phyloP scores from a whole-genome alignment of 2,888 invertebrate species.

The Heliconius cydno region DNA sequence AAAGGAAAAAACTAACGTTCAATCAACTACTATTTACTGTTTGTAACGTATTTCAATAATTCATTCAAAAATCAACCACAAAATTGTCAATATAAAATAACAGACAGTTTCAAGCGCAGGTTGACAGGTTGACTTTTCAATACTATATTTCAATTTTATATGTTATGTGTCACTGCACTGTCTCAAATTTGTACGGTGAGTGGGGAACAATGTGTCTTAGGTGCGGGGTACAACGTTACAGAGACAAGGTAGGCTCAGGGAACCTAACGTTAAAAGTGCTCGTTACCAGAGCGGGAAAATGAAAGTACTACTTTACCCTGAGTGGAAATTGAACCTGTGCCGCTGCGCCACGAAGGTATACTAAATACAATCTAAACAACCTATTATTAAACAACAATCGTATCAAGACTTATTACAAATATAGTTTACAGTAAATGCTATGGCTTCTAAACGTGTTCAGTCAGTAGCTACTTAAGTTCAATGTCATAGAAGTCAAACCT shows the following conservation, averaged over 20 bases:
- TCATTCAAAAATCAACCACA: no score
- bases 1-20: no score
- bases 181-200: no score
- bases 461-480: not conserved
- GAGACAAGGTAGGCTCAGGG: not conserved
- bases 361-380: not conserved
- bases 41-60: no score
- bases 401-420: not conserved
- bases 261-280: not conserved
- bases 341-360: not conserved
- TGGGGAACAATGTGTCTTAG: no score
- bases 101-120: no score
- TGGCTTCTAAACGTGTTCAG: not conserved
- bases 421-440: not conserved
- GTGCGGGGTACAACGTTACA: no score
- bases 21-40: no score
- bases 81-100: no score
- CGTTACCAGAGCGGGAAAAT: not conserved
- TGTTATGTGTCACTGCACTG: no score
- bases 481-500: not conserved
- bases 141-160: no score
- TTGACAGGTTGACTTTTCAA: no score
- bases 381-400: not conserved
- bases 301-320: not conserved
- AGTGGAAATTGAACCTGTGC: not conserved